Base-by-base conservation (phyloP, 2,113 vertebrate genomes). In the Catharus fuscescens region DNA sequence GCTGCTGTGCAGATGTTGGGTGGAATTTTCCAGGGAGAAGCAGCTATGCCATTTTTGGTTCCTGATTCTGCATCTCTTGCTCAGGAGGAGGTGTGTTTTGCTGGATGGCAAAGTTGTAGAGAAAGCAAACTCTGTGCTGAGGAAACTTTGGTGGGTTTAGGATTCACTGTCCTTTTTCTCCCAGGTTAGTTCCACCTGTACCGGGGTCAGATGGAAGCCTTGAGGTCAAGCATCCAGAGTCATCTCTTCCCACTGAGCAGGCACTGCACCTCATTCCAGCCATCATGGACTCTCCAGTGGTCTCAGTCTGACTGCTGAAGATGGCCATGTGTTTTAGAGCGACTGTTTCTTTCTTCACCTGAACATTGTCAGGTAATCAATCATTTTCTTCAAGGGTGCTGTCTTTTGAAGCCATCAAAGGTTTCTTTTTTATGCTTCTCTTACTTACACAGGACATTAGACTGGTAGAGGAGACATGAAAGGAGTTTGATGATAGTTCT, bases 1-100 rank as follows among this genome's bases (percentile, higher is more conserved):
- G 94, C 88, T 97, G 96, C 82, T 92, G 61, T 20, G 36, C 94
- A 95, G 93, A 94, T 96, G 95, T 80, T 91, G 82, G 52, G 65
- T 92, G 85, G 88, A 94, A 92, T 94, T 94, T 94, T 92, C 85
- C 95, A 96, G 84, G 74, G 32, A 94, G 79, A 97, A 88, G 36
- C 17, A 82, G 42, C 59, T 67, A 83, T 86, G 64, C 62, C 59
- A 90, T 62, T 94, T 93, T 91, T 70, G 1, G 12, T 81, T 50
- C 54, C 71, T 88, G 66, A 53, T 79, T 90, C 81, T 82, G 71
- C 45, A 85, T 59, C 50, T 54, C 56, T 83, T 71, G n/a, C 67
- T 88, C 47, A 34, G 48, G 18, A 77, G 23, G 79, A 80, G 34
- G 14, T 67, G 42, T 84, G 23, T 80, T 38, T 74, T 56, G 8